phyloP scores from a whole-genome alignment of 2,797 vertebrate genomes.

The Alcedo atthis region DNA sequence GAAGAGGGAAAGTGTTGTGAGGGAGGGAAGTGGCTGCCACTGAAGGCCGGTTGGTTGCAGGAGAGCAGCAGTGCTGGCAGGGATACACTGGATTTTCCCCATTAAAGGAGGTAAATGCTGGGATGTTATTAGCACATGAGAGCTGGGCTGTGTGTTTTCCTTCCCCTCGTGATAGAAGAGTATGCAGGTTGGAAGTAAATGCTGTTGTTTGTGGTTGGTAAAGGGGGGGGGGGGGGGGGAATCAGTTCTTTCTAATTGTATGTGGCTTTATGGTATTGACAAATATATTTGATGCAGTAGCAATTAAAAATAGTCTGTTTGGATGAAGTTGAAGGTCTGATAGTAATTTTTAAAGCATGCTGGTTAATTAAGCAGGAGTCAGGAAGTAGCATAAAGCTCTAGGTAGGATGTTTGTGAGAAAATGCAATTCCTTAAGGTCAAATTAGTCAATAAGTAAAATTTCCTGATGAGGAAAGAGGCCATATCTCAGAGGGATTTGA shows the following conservation, averaged over 20 bases:
- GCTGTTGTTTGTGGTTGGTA: slow-evolving; percentile 11
- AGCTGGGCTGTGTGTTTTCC: neutral
- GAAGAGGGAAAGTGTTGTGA: slow-evolving; percentile 19
- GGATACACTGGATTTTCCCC: neutral
- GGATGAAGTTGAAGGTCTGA: neutral
- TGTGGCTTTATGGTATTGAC: slow-evolving; percentile 17
- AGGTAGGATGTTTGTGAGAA: slow-evolving; percentile 12
- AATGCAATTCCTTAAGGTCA: slow-evolving; percentile 16
- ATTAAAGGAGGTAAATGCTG: neutral
- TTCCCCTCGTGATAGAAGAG: slow-evolving; percentile 8
- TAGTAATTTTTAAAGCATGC: slow-evolving; percentile 47
- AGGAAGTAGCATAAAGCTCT: slow-evolving; percentile 14
- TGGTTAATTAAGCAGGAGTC: slow-evolving; percentile 62
- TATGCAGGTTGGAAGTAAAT: slow-evolving; percentile 9
- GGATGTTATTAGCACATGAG: neutral
- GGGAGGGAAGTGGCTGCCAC: slow-evolving; percentile 17
- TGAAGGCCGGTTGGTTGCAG: neutral
- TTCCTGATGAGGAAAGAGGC: slow-evolving; percentile 29
- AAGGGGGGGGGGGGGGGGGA: neutral
- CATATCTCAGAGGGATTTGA: slow-evolving; percentile 6
- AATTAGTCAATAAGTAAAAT: slow-evolving; percentile 51
- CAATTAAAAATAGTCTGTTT: slow-evolving; percentile 48
- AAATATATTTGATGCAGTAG: slow-evolving; percentile 26
- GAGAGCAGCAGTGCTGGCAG: neutral
- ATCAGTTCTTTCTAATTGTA: neutral